These are phyloP conservation scores for Myotis yumanensis DNA, from an alignment of 2,113 vertebrate species.

Conservation along the genomic window DNA sequence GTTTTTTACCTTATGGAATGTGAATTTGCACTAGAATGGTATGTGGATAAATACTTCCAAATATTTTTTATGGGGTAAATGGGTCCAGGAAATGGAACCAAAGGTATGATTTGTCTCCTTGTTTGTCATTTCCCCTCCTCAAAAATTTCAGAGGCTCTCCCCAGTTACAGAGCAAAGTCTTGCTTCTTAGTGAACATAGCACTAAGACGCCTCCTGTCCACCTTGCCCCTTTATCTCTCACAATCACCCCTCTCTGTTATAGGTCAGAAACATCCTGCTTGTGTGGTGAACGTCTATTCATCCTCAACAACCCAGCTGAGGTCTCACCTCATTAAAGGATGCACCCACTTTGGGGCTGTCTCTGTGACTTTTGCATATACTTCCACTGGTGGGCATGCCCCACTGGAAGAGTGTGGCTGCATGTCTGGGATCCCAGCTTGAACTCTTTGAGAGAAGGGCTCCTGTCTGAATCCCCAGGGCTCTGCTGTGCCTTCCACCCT, in stretches of 20 bases:
- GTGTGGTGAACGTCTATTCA: background rate
- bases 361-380: background rate
- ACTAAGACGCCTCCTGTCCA: background rate
- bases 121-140: background rate
- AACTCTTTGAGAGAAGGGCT: background rate
- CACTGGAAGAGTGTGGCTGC: background rate
- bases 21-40: background rate
- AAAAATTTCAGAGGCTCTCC: background rate
- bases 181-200: background rate
- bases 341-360: background rate
- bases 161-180: background rate
- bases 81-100: background rate
- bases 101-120: background rate
- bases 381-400: background rate
- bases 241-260: background rate
- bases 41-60: background rate
- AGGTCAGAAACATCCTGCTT: background rate
- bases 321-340: background rate
- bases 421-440: background rate
- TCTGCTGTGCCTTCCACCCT: background rate
- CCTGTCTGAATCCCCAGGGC: background rate
- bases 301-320: background rate
- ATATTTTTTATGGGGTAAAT: background rate
- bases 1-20: background rate
- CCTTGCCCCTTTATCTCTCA: background rate